These are phyloP conservation scores for Furnarius figulus DNA, from an alignment of 2,113 vertebrate genomes.

Conservation along the genomic window DNA sequence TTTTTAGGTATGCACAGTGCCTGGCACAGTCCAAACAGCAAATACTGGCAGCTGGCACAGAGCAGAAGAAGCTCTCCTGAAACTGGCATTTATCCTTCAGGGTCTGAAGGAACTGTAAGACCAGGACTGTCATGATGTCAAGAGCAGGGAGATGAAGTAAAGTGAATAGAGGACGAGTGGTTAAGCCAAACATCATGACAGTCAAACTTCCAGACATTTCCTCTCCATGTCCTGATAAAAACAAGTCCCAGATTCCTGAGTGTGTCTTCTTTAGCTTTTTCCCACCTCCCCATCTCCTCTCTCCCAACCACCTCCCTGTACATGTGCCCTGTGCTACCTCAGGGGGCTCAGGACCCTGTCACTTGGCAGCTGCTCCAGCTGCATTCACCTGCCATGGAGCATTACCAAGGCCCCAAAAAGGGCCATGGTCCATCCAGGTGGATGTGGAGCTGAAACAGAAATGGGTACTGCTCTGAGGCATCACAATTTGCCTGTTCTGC, in stretches of 20 bases:
- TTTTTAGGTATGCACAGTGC: background rate
- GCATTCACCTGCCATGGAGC: background rate
- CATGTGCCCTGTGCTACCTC: background rate
- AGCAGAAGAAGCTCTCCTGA: background rate
- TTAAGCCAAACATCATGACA: background rate
- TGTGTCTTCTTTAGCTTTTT: background rate
- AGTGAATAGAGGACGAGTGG: background rate
- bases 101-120: background rate
- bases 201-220: background rate
- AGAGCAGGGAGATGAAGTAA: background rate
- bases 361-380: background rate
- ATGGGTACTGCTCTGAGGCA: background rate
- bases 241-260: background rate
- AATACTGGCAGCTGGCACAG: background rate
- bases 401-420: background rate
- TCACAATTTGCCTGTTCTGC: background rate
- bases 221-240: background rate
- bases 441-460: background rate
- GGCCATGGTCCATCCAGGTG: rapidly evolving
- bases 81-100: background rate
- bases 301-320: background rate
- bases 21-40: background rate
- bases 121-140: background rate
- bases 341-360: background rate
- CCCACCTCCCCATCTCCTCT: background rate